phyloP scores from a whole-genome alignment of 2,113 vertebrate species.

The Callithrix jacchus region DNA sequence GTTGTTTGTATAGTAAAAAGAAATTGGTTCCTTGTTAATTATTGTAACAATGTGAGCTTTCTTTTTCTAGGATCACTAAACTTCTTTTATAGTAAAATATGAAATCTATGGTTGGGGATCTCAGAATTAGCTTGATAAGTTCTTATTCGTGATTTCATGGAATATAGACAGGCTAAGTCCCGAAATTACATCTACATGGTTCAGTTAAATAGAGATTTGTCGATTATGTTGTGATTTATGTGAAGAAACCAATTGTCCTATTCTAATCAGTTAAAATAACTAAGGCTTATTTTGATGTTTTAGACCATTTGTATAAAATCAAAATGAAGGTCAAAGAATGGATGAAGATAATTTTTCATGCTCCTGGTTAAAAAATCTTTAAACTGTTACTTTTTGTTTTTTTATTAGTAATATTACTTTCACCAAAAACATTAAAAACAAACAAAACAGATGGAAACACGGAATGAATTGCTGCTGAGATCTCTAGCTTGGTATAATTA shows the following conservation, averaged over 20 bases:
- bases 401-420: not conserved
- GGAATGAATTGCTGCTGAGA: not conserved
- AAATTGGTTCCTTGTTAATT: constrained; percentile 19
- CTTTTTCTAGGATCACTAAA: not conserved
- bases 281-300: not conserved
- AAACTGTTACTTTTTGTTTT: constrained; percentile 4
- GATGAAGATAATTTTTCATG: not conserved
- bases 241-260: not conserved
- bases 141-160: not conserved
- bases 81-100: not conserved
- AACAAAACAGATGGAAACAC: not conserved
- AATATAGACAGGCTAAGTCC: not conserved
- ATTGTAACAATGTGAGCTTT: not conserved
- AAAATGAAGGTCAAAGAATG: constrained; percentile 19
- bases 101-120: not conserved
- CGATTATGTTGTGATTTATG: not conserved
- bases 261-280: not conserved
- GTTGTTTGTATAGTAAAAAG: not conserved
- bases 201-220: not conserved
- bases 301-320: constrained; percentile 1
- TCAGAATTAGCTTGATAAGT: not conserved
- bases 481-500: not conserved
- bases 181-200: not conserved
- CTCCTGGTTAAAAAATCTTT: not conserved
- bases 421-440: too few species aligned